A percentile compares a stretch with the other conserved stretches of the same genome.
phyloP scores from a whole-genome alignment of 2,113 vertebrate genomes.

The Cynopterus brachyotis region DNA sequence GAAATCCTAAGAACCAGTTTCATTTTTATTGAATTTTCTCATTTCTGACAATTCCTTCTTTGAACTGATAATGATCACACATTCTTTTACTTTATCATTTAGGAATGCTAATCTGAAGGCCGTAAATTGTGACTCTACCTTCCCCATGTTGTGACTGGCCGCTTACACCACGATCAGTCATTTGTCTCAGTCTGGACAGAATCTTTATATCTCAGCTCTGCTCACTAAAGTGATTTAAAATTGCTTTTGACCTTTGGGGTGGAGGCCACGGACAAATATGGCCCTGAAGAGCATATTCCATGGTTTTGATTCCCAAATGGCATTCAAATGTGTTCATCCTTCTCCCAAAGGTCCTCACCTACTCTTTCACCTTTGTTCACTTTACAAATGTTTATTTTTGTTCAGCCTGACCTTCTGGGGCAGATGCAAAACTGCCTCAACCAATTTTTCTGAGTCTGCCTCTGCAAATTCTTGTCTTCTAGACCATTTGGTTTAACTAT shows the following conservation, averaged over 20 bases:
- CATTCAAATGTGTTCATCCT: background rate
- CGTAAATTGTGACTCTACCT: background rate
- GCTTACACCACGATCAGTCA: background rate
- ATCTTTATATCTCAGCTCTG: background rate
- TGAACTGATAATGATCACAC: background rate
- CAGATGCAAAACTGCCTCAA: background rate
- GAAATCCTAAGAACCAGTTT: background rate
- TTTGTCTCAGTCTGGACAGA: background rate
- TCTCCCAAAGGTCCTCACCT: background rate
- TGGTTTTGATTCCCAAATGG: background rate
- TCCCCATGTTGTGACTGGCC: background rate
- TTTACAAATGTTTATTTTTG: constrained; percentile 21
- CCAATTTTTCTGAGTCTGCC: background rate
- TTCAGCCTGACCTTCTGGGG: background rate
- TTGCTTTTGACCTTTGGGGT: constrained; percentile 13
- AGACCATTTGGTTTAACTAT: background rate
- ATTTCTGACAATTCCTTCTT: background rate
- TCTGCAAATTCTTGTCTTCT: background rate
- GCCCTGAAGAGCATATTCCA: background rate
- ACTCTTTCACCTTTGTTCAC: background rate
- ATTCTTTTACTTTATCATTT: background rate
- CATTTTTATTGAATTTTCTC: background rate
- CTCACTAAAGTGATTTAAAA: constrained; percentile 4
- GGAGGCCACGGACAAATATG: background rate
- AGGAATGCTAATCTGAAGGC: background rate